phyloP scores from a whole-genome alignment of 2,797 vertebrate species.

The Parambassis ranga region DNA sequence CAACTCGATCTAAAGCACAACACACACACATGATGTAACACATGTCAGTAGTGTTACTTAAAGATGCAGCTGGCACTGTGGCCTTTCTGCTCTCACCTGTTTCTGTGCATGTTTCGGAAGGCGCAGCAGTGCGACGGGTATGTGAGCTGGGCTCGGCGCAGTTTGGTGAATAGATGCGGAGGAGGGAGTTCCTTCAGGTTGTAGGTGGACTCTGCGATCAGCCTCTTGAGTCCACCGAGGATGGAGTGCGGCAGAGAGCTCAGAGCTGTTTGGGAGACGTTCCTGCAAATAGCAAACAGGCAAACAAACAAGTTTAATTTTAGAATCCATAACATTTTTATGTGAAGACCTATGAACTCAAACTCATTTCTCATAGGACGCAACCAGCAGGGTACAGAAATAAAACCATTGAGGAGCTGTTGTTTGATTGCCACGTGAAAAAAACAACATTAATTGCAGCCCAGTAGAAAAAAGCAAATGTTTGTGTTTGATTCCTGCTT shows the following conservation, averaged over 20 bases:
- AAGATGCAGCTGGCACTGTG: background rate
- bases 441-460: background rate
- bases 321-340: background rate
- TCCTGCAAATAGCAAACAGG: slow-evolving; percentile 75
- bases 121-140: slow-evolving; percentile 96
- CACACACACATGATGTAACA: slow-evolving; percentile 7
- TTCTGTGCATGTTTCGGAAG: slow-evolving; percentile 80
- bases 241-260: slow-evolving; percentile 85
- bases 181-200: slow-evolving; percentile 88
- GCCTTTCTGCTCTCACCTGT: slow-evolving; percentile 49
- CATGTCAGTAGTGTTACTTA: no score
- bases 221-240: slow-evolving; percentile 83
- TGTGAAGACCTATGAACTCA: background rate
- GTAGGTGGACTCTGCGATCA: slow-evolving; percentile 84
- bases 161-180: slow-evolving; percentile 81
- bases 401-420: background rate
- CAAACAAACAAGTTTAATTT: background rate
- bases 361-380: background rate
- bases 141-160: slow-evolving; percentile 88
- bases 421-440: slow-evolving; percentile 27
- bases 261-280: slow-evolving; percentile 90
- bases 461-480: background rate
- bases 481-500: slow-evolving; percentile 16
- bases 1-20: slow-evolving; percentile 73
- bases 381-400: background rate